These are phyloP conservation scores for Camptogramma bilineatum DNA, from an alignment of 2,888 invertebrate genomes.

Conservation along the genomic window DNA sequence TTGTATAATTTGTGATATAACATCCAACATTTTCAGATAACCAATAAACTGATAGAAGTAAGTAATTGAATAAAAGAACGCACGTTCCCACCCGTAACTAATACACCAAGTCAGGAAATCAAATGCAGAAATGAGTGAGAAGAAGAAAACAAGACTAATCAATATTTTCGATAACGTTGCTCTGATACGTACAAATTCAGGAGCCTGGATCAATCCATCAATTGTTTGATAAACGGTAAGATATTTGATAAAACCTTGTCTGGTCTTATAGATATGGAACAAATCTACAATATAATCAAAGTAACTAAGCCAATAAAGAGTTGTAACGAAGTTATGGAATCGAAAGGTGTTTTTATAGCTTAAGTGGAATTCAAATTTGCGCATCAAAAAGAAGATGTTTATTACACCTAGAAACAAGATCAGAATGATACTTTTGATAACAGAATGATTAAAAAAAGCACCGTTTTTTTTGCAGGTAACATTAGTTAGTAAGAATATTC, in stretches of 20 bases:
- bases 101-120: slow-evolving; percentile 37
- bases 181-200: background rate
- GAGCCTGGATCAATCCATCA: background rate
- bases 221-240: slow-evolving; percentile 26
- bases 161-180: background rate
- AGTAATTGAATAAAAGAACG: slow-evolving; percentile 37
- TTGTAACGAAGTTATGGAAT: slow-evolving; percentile 19
- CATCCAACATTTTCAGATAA: slow-evolving; percentile 40
- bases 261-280: slow-evolving; percentile 42
- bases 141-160: background rate
- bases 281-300: slow-evolving; percentile 46
- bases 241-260: slow-evolving; percentile 39
- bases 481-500: slow-evolving; percentile 9
- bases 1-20: slow-evolving; percentile 44
- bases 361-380: background rate
- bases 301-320: slow-evolving; percentile 41
- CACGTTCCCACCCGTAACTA: slow-evolving; percentile 12
- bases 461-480: background rate
- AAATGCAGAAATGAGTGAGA: background rate
- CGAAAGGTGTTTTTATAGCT: background rate
- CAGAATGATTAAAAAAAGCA: background rate
- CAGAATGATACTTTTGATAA: background rate
- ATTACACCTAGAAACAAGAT: background rate
- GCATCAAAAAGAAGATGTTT: background rate
- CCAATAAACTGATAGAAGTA: slow-evolving; percentile 46